Evolutionary conservation across 2,797 vertebrate genomes (phyloP).

Genomic region (Fundulus diaphanus): DNA sequence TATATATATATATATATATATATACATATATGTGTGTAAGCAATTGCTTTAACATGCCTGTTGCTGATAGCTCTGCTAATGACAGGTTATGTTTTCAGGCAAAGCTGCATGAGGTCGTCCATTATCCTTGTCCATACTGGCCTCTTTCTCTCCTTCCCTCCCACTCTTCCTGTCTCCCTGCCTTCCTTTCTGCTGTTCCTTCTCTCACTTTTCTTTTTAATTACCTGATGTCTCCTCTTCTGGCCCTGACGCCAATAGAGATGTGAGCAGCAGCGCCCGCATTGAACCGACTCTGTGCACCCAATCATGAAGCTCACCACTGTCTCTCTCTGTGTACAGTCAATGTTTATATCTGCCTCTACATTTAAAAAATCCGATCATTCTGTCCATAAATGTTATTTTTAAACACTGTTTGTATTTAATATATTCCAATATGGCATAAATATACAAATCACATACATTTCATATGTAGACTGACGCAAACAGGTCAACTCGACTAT

Average conservation of each 20-base stretch:
- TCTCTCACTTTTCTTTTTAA: constrained; percentile 77
- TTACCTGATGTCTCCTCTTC: constrained; percentile 79
- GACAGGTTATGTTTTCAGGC: constrained; percentile 70
- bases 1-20: background rate
- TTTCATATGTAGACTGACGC: background rate
- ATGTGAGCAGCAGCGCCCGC: constrained; percentile 68
- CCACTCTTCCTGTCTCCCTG: constrained; percentile 25
- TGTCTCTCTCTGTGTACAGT: constrained; percentile 38
- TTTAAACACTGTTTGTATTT: constrained; percentile 19
- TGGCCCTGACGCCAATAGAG: constrained; percentile 72
- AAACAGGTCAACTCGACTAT: background rate
- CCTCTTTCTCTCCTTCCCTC: constrained; percentile 53
- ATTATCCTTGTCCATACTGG: constrained; percentile 66
- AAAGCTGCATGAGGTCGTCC: constrained; percentile 68
- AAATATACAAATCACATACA: background rate
- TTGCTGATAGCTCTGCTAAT: constrained; percentile 61
- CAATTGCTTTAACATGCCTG: constrained; percentile 38
- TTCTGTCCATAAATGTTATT: constrained; percentile 31
- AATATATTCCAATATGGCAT: background rate
- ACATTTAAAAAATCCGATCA: constrained; percentile 40
- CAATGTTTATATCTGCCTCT: constrained; percentile 29
- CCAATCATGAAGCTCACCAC: constrained; percentile 66
- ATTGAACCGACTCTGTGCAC: constrained; percentile 61
- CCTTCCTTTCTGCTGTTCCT: constrained; percentile 41
- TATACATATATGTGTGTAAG: background rate